Percentiles rank a stretch among this genome's conserved stretches.
These are phyloP conservation scores for Chloromyia formosa DNA, from an alignment of 2,888 invertebrate species.

Conservation along the genomic window DNA sequence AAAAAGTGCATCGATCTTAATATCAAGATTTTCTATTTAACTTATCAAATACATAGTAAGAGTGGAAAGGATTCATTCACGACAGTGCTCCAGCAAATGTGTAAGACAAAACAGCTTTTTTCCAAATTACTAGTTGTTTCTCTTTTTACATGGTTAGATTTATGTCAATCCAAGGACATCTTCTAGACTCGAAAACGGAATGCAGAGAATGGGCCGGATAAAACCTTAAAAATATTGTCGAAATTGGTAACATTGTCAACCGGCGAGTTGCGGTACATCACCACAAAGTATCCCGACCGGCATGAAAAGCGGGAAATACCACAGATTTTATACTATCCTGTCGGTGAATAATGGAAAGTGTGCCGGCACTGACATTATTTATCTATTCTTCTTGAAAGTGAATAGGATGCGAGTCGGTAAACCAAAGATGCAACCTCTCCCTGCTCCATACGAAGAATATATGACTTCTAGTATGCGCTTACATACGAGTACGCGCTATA, in stretches of 20 bases:
- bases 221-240: no score
- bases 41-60: no score
- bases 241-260: conserved; percentile 2
- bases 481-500: no score
- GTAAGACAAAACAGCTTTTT: no score
- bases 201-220: no score
- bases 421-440: background rate
- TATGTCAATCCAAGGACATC: no score
- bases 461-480: background rate
- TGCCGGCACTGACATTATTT: conserved; percentile 47
- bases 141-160: no score
- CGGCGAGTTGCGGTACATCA: conserved; percentile 14
- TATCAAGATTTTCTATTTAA: no score
- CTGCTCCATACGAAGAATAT: background rate
- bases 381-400: conserved; percentile 43
- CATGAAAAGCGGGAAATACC: conserved; percentile 24
- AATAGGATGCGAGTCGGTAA: background rate
- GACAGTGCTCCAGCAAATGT: no score
- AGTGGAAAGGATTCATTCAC: no score
- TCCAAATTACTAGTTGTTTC: no score
- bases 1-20: background rate
- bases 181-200: no score
- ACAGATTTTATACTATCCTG: conserved; percentile 35
- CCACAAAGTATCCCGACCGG: background rate
- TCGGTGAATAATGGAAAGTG: conserved; percentile 49